Percentiles rank a stretch among this genome's conserved stretches.
Conservation (phyloP, 2,797 vertebrate genomes). For the Phrynocephalus forsythii region DNA sequence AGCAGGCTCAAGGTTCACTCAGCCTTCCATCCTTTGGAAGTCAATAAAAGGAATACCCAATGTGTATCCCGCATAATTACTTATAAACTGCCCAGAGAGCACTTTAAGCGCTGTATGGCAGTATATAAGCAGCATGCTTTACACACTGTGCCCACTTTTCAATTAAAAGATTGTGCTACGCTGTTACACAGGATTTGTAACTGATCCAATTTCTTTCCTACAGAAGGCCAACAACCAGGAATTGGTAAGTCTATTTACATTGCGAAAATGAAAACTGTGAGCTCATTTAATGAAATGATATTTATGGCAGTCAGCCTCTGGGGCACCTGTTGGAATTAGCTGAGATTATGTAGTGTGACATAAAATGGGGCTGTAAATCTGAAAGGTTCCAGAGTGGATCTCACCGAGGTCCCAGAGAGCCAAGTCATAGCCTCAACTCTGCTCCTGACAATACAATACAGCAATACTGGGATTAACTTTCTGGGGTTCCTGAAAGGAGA, state of each 20-base stretch:
- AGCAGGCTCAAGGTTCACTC: too few relatives aligned
- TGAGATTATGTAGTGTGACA: too few relatives aligned
- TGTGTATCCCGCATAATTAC: too few relatives aligned
- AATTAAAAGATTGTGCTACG: neutral
- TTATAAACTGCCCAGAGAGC: too few relatives aligned
- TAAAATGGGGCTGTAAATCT: neutral
- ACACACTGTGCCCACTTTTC: neutral
- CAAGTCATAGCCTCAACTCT: neutral
- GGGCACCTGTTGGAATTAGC: neutral
- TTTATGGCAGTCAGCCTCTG: neutral
- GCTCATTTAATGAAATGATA: neutral
- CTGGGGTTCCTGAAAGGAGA: neutral
- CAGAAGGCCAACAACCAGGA: constrained; percentile 65
- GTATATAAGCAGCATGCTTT: too few relatives aligned
- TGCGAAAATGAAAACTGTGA: neutral
- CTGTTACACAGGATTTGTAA: neutral
- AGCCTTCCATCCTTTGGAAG: too few relatives aligned
- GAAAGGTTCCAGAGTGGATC: neutral
- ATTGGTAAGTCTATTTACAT: constrained; percentile 55
- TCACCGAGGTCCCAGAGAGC: neutral
- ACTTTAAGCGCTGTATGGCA: too few relatives aligned
- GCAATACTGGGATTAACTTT: neutral
- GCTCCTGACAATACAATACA: too few relatives aligned
- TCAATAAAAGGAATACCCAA: too few relatives aligned
- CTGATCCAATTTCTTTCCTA: constrained; percentile 47